A percentile compares a stretch with the other conserved stretches of the same genome.
phyloP scores from a whole-genome alignment of 2,113 vertebrate genomes.

The Hemicordylus capensis region DNA sequence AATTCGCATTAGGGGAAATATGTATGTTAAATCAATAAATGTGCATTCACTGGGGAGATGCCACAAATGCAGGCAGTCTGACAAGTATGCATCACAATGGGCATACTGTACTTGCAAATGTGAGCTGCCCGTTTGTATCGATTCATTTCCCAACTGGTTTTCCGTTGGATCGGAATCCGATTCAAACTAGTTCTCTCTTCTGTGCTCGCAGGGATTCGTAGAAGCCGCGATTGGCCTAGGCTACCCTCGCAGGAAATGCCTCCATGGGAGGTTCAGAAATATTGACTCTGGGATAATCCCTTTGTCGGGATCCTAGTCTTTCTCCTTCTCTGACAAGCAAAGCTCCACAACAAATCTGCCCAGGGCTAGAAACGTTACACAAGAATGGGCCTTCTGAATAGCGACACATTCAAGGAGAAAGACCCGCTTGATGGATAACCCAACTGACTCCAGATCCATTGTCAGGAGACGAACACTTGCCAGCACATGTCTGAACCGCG shows the following conservation, averaged over 20 bases:
- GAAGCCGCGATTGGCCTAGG: conserved; percentile 59
- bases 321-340: conserved; percentile 42
- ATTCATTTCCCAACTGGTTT: no score
- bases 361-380: conserved; percentile 48
- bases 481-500: conserved; percentile 25
- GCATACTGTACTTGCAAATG: no score
- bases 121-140: no score
- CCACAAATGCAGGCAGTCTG: no score
- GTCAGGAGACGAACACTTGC: conserved; percentile 26
- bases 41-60: no score
- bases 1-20: no score
- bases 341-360: conserved; percentile 48
- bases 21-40: no score
- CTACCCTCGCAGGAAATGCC: conserved; percentile 51
- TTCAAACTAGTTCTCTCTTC: no score
- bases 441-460: conserved; percentile 28
- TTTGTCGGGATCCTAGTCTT: conserved; percentile 44
- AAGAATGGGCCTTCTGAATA: conserved; percentile 54
- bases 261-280: conserved; percentile 40
- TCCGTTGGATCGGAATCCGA: no score
- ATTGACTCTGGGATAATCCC: conserved; percentile 65
- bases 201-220: no score
- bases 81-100: no score
- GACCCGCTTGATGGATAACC: conserved; percentile 37
- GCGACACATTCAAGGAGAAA: conserved; percentile 47